Conservation (phyloP, 2,888 invertebrate species). For the Thumatha senex region DNA sequence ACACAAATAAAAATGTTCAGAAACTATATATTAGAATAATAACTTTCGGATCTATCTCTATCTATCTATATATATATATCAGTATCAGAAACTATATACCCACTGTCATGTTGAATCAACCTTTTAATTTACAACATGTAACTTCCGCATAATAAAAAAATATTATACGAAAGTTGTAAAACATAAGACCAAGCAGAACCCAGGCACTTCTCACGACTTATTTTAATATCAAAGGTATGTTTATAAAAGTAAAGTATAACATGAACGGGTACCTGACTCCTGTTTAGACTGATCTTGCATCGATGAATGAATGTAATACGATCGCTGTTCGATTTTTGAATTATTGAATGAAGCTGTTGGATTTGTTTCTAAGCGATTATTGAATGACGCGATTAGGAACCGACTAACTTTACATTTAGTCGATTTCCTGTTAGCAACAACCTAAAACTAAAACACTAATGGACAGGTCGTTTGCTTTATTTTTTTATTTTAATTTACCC, state of each 20-base stretch:
- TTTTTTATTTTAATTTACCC: not conserved
- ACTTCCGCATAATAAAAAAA: constrained; percentile 50
- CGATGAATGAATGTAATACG: constrained; percentile 68
- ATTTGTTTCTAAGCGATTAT: constrained; percentile 7
- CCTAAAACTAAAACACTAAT: not conserved
- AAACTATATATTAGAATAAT: not conserved
- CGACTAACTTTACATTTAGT: not conserved
- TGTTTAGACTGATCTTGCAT: constrained; percentile 77
- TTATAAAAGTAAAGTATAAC: constrained; percentile 66
- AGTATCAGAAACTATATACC: not conserved
- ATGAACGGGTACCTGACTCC: constrained; percentile 56
- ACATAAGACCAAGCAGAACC: constrained; percentile 28
- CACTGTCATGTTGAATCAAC: constrained; percentile 12
- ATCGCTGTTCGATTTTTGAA: constrained; percentile 39
- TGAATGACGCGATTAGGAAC: not conserved
- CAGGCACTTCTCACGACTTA: constrained; percentile 61
- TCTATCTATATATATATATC: no score
- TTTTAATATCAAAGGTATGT: constrained; percentile 71
- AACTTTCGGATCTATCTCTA: no score
- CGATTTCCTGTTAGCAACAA: not conserved
- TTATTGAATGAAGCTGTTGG: constrained; percentile 25
- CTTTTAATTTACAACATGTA: constrained; percentile 33
- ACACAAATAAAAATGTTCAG: constrained; percentile 4
- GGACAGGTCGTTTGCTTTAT: not conserved
- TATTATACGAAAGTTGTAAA: constrained; percentile 47